These are phyloP conservation scores for Drosophila nr. medialis DNA, from an alignment of 2,888 invertebrate species.

Conservation along the genomic window DNA sequence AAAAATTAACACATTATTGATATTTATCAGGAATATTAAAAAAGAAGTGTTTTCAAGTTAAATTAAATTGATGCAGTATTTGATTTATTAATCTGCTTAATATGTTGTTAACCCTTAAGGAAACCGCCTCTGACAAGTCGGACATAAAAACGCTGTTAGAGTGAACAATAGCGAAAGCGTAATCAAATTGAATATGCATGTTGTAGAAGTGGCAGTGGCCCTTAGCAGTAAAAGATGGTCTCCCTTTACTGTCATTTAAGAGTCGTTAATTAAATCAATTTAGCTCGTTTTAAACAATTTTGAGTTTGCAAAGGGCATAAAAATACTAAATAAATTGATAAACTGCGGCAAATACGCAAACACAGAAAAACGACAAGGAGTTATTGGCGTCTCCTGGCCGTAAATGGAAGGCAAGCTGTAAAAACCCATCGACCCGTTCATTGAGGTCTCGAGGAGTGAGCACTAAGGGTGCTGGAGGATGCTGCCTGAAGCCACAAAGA, in stretches of 20 bases:
- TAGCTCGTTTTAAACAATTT: conserved; percentile 62
- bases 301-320: conserved; percentile 54
- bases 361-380: conserved; percentile 48
- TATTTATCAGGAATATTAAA: neutral
- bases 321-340: conserved; percentile 77
- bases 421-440: conserved; percentile 64
- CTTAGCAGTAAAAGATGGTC: conserved; percentile 2
- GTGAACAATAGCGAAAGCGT: conserved; percentile 3
- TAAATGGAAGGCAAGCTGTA: conserved; percentile 57
- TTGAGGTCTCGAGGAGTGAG: conserved; percentile 11
- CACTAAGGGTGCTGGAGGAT: conserved; percentile 13
- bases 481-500: conserved; percentile 25
- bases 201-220: conserved; percentile 18
- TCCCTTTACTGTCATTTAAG: conserved; percentile 55
- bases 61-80: conserved; percentile 1
- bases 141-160: conserved; percentile 27
- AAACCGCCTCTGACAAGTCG: conserved; percentile 6
- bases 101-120: conserved; percentile 4
- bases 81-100: neutral
- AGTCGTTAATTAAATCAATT: conserved; percentile 73
- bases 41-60: neutral
- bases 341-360: conserved; percentile 62
- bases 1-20: neutral
- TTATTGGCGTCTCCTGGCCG: conserved; percentile 53
- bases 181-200: conserved; percentile 49